A percentile compares a stretch with the other conserved stretches of the same genome.
Conservation (phyloP, 2,797 vertebrate genomes). For the Holocentrus rufus region DNA sequence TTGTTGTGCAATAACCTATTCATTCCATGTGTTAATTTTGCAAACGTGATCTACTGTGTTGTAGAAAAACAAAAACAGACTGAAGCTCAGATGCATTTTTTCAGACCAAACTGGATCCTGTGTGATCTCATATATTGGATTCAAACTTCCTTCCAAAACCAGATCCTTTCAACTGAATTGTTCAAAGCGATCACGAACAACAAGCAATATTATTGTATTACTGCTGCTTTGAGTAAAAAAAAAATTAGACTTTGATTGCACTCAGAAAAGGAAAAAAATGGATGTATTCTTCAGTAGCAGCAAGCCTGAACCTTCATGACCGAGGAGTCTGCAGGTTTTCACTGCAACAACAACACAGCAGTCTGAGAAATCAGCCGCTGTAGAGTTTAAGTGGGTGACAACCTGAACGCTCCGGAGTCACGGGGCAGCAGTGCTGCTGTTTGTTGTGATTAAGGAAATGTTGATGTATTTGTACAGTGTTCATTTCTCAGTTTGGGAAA, state of each 20-base stretch:
- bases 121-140: not conserved
- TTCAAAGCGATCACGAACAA: slow-evolving; percentile 41
- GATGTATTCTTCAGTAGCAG: slow-evolving; percentile 41
- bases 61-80: too few species aligned
- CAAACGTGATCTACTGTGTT: slow-evolving; percentile 27
- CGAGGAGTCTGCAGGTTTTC: slow-evolving; percentile 11
- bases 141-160: slow-evolving; percentile 45
- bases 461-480: slow-evolving; percentile 16
- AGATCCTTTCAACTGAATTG: slow-evolving; percentile 39
- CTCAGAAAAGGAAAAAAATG: too few species aligned
- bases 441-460: not conserved
- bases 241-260: too few species aligned
- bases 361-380: slow-evolving; percentile 1
- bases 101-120: slow-evolving; percentile 21
- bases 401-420: not conserved
- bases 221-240: slow-evolving; percentile 23
- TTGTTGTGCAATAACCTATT: slow-evolving; percentile 28
- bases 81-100: too few species aligned
- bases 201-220: not conserved
- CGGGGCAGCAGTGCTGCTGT: not conserved
- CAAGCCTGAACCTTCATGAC: slow-evolving; percentile 15
- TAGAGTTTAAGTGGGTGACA: not conserved
- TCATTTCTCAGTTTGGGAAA: not conserved
- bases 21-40: slow-evolving; percentile 40
- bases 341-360: not conserved